Conservation (phyloP, 1,140 invertebrate species). For the Drosophila carrolli region DNA sequence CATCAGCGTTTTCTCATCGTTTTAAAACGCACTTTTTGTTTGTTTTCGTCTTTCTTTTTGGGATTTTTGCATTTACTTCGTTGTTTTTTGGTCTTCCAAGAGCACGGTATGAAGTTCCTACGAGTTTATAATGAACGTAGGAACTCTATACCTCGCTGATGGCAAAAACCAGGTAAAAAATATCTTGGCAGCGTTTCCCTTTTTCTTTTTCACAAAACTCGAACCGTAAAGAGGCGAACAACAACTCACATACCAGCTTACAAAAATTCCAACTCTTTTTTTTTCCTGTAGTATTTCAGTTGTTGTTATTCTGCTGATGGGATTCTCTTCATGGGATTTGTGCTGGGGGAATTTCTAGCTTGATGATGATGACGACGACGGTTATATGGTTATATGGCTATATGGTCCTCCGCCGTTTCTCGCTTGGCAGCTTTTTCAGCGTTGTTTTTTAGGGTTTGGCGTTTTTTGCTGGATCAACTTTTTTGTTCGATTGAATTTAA, state of each 20-base stretch:
- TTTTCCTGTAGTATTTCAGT: slow-evolving; percentile 23
- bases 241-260: slow-evolving; percentile 45
- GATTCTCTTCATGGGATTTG: slow-evolving; percentile 44
- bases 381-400: slow-evolving; percentile 26
- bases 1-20: slow-evolving; percentile 3
- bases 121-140: slow-evolving; percentile 84
- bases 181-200: slow-evolving; percentile 60
- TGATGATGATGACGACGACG: slow-evolving; percentile 18
- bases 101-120: slow-evolving; percentile 85
- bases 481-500: slow-evolving; percentile 45
- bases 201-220: slow-evolving; percentile 38
- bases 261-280: slow-evolving; percentile 50
- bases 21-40: slow-evolving; percentile 25
- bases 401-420: slow-evolving; percentile 30
- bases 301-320: slow-evolving; percentile 30
- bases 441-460: slow-evolving; percentile 15
- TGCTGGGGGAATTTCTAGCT: slow-evolving; percentile 36
- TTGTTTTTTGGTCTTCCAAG: slow-evolving; percentile 84
- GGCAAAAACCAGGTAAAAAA: slow-evolving; percentile 83
- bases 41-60: slow-evolving; percentile 5
- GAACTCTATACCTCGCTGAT: slow-evolving; percentile 85
- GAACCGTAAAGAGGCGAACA: slow-evolving; percentile 35
- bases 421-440: slow-evolving; percentile 43
- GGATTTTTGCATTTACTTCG: slow-evolving; percentile 34
- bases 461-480: slow-evolving; percentile 31